Evolutionary conservation across 2,113 vertebrate genomes (phyloP).

Genomic region (Genyomyrus donnyi): DNA sequence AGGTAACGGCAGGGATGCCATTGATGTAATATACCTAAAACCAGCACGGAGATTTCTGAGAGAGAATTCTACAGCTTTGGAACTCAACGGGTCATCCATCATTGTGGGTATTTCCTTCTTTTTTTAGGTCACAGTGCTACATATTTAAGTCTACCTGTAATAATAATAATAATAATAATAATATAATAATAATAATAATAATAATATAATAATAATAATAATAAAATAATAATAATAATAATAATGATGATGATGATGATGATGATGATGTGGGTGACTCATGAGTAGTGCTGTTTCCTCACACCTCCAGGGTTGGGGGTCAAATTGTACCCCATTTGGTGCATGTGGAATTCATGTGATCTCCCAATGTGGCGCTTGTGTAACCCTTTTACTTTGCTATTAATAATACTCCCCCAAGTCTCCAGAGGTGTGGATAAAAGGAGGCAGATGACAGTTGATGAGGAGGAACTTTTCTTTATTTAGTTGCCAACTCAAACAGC

Average conservation of each 20-base stretch:
- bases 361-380: neutral
- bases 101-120: neutral
- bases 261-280: neutral
- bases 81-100: neutral
- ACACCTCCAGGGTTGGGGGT: neutral
- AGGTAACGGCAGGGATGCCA: neutral
- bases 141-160: neutral
- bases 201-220: neutral
- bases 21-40: neutral
- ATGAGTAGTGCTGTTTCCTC: neutral
- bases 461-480: neutral
- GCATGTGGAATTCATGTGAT: neutral
- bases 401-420: neutral
- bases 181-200: neutral
- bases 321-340: neutral
- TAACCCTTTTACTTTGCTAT: neutral
- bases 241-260: neutral
- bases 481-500: neutral
- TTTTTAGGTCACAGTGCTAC: neutral
- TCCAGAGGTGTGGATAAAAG: neutral
- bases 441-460: neutral
- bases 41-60: neutral
- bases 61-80: neutral
- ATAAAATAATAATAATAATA: too few species aligned
- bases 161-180: neutral